Evolutionary conservation across 2,888 invertebrate genomes (phyloP), one percentile per base, ranked within the genome.

Genomic region (Eucera pruinosa): DNA sequence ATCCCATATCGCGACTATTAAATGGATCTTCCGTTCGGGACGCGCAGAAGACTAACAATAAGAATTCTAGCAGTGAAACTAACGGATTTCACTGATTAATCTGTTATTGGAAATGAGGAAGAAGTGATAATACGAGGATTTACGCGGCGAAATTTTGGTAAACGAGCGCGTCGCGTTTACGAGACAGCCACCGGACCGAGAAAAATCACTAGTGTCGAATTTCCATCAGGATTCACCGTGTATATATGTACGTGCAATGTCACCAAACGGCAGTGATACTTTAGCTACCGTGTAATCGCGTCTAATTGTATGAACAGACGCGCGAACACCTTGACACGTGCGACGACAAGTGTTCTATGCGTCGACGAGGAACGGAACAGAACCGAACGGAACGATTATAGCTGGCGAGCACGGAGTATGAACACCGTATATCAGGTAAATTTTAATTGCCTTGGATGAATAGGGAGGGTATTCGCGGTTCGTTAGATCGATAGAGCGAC

Each of bases 401-500:
- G 39, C 58, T 55, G 50, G 60, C 18, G 33, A 65, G n/a, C n/a
- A 23, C 20, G 60, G 54, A 79, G 50, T 23, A 73, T 68, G 73
- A 77, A 72, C 79, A 50, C 58, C 73, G 58, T 65, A 57, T 68
- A 55, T 65, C 78, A 69, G 79, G 78, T 78, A 43, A 33, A 78
- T 65, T 45, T 36, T 58, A 73, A 64, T 77, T 50, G 58, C 20
- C n/a, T 5, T 1, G 2, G 25, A 15, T 23, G 11, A 58, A 62
- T 27, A 43, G 41, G n/a, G 15, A 9, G 36, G 13, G n/a, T 4
- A 18, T 30, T 39, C 4, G 23, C 18, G 20, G 15, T 47, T 50
- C 20, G 23, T 39, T 70, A 11, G 33, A 50, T 69, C 47, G 50
- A 57, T 57, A 60, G n/a, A n/a, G 2, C 3, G 15, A n/a, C 39